Percentiles rank a stretch among this genome's conserved stretches.
Conservation (phyloP, 2,888 invertebrate species). For the Cheilosia variabilis region DNA sequence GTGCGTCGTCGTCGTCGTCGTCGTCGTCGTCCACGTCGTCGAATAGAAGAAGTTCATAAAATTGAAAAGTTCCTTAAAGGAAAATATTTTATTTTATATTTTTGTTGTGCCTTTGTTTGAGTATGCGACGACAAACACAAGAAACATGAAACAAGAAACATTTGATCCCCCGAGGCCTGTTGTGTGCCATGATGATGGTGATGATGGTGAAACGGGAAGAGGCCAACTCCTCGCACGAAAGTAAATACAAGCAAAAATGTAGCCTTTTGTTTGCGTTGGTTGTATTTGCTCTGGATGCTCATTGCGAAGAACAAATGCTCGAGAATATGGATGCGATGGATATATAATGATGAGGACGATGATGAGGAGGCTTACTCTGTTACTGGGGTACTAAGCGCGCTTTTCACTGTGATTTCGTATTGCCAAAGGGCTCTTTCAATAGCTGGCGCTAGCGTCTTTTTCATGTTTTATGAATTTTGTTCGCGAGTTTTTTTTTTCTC, state of each 20-base stretch:
- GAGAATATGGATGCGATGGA: slow-evolving; percentile 28
- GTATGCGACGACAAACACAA: slow-evolving; percentile 20
- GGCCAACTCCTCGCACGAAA: slow-evolving; percentile 39
- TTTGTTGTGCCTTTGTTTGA: not conserved
- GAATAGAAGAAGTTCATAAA: slow-evolving; percentile 57
- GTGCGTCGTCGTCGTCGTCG: slow-evolving; percentile 31
- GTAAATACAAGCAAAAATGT: slow-evolving; percentile 58
- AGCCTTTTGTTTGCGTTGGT: slow-evolving; percentile 67
- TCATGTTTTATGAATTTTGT: slow-evolving; percentile 34
- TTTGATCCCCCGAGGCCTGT: slow-evolving; percentile 58
- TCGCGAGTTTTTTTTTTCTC: slow-evolving; percentile 9
- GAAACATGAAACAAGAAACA: slow-evolving; percentile 55
- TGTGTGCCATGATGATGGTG: not conserved
- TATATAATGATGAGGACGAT: not conserved
- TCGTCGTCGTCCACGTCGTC: slow-evolving; percentile 52
- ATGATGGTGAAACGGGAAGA: not conserved
- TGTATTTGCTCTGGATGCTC: slow-evolving; percentile 68
- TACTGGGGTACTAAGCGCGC: slow-evolving; percentile 22
- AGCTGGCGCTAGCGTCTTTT: slow-evolving; percentile 31
- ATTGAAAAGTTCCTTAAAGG: slow-evolving; percentile 70
- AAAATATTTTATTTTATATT: slow-evolving; percentile 24
- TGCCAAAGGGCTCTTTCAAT: slow-evolving; percentile 57
- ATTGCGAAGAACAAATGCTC: slow-evolving; percentile 49
- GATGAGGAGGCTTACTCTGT: slow-evolving; percentile 16
- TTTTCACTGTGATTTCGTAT: slow-evolving; percentile 14